Evolutionary conservation across 2,888 invertebrate species (phyloP).

Genomic region (Andrena bucephala): DNA sequence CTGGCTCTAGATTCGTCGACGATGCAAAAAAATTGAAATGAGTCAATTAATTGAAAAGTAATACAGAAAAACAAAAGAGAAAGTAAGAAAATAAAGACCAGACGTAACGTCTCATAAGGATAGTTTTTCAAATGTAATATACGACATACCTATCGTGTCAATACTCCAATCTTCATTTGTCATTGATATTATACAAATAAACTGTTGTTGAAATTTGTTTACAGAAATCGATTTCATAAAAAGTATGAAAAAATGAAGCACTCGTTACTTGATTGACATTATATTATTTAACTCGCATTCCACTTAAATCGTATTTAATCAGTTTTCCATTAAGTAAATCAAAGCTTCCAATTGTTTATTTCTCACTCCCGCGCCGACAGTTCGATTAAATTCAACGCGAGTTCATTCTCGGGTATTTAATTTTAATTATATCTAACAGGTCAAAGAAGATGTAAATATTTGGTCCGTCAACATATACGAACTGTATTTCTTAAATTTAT

Average conservation of each 20-base stretch:
- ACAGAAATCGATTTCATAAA: background rate
- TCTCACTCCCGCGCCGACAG: background rate
- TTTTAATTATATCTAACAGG: constrained; percentile 13
- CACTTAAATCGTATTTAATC: constrained; percentile 16
- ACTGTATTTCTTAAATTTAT: constrained; percentile 52
- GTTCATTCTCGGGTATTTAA: constrained; percentile 1
- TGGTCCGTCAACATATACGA: constrained; percentile 25
- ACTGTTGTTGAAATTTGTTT: background rate
- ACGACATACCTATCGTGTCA: constrained; percentile 1
- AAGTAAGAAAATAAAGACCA: background rate
- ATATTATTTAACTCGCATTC: constrained; percentile 21
- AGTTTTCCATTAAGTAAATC: background rate
- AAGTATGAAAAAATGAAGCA: background rate
- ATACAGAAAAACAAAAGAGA: background rate
- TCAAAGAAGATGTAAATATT: constrained; percentile 10
- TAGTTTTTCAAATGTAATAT: constrained; percentile 5
- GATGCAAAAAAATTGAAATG: background rate
- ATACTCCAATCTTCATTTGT: background rate
- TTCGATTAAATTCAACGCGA: background rate
- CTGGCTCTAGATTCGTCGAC: background rate
- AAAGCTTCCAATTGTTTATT: background rate
- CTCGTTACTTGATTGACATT: constrained; percentile 15
- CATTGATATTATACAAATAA: constrained; percentile 29
- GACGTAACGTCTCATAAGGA: background rate
- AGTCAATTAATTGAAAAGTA: background rate